These are phyloP conservation scores for Tychaedon coryphoeus DNA, from an alignment of 2,113 vertebrate genomes.

Conservation along the genomic window DNA sequence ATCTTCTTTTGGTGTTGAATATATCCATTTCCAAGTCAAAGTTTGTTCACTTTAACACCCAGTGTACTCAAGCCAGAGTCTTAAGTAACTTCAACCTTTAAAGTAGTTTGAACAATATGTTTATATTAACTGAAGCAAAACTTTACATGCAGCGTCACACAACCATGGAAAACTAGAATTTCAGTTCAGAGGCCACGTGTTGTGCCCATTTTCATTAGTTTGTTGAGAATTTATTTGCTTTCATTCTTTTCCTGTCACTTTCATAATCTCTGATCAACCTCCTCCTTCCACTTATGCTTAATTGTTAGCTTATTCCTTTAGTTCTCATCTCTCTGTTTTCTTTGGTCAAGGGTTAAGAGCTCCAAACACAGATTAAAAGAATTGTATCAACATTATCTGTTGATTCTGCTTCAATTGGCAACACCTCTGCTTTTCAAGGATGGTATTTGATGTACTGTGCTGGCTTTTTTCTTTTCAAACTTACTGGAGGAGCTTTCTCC, in stretches of 20 bases:
- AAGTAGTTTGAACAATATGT: background rate
- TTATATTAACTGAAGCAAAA: background rate
- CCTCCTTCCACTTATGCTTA: background rate
- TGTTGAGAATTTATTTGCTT: background rate
- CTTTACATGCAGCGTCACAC: background rate
- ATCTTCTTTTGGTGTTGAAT: background rate
- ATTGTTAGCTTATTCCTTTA: background rate
- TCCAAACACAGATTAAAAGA: background rate
- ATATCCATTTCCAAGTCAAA: background rate
- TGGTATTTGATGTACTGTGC: background rate
- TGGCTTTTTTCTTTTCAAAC: slow-evolving; percentile 4
- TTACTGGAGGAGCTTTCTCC: slow-evolving; percentile 12
- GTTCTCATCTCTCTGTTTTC: background rate
- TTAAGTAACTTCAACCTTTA: background rate
- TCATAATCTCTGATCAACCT: background rate
- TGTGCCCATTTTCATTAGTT: background rate
- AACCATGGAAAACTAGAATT: background rate
- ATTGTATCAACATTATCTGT: background rate
- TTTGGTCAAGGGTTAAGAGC: slow-evolving; percentile 8
- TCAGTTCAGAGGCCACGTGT: background rate
- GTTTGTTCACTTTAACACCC: background rate
- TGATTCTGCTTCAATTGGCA: slow-evolving; percentile 16
- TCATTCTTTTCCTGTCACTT: background rate
- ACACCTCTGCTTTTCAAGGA: background rate
- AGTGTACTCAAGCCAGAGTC: background rate